A percentile compares a stretch with the other conserved stretches of the same genome.
Conservation (phyloP, 2,888 invertebrate genomes). For the Caenorhabditis doughertyi region DNA sequence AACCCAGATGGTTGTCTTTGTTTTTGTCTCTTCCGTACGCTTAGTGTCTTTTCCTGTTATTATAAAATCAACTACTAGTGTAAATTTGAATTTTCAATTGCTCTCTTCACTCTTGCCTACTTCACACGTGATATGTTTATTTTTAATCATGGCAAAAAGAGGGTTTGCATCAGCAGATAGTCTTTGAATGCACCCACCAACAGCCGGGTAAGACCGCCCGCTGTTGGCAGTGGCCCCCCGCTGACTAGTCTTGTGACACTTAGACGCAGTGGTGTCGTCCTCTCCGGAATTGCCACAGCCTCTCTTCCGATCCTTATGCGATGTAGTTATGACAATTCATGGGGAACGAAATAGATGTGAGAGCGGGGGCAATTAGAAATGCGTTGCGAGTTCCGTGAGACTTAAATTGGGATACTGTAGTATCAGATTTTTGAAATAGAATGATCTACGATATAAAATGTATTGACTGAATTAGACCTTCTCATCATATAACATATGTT, state of each 20-base stretch:
- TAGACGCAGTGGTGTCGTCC: constrained; percentile 8
- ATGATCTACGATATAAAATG: constrained; percentile 22
- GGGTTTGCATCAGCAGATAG: constrained; percentile 30
- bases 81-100: constrained; percentile 18
- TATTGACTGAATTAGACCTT: not conserved
- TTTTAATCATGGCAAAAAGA: constrained; percentile 18
- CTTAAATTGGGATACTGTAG: not conserved
- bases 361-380: constrained; percentile 11
- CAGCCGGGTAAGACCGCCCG: constrained; percentile 29
- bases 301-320: constrained; percentile 32
- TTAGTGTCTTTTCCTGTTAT: not conserved
- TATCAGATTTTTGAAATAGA: not conserved
- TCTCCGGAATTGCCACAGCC: constrained; percentile 35
- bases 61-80: not conserved
- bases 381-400: not conserved
- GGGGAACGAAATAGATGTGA: constrained; percentile 25
- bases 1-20: not conserved
- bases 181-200: constrained; percentile 32
- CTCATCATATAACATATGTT: not conserved
- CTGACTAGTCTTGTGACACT: constrained; percentile 60
- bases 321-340: constrained; percentile 13
- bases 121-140: constrained; percentile 29
- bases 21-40: not conserved
- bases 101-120: not conserved
- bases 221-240: constrained; percentile 34